Evolutionary conservation across 2,113 vertebrate species (phyloP).

Genomic region (Nycticorax nycticorax): DNA sequence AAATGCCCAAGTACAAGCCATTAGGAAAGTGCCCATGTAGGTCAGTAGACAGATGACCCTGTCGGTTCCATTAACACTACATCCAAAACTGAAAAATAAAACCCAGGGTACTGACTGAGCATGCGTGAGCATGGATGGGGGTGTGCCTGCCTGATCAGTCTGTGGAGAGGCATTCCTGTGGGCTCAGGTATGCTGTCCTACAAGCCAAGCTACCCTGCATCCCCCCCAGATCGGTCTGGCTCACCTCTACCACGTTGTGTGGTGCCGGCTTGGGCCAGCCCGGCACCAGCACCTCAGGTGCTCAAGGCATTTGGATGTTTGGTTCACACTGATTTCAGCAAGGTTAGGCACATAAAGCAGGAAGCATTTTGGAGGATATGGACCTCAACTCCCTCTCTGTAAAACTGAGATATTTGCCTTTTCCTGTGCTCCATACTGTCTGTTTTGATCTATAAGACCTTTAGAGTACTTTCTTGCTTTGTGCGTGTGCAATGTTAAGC

Average conservation of each 20-base stretch:
- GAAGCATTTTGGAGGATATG: background rate
- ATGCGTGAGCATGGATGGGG: background rate
- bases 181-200: background rate
- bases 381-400: background rate
- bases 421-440: background rate
- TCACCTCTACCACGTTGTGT: accelerated
- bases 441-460: background rate
- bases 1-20: background rate
- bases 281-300: accelerated
- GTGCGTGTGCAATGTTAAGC: background rate
- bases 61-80: background rate
- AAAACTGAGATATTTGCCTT: background rate
- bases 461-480: background rate
- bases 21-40: background rate
- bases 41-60: background rate
- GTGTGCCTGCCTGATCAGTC: background rate
- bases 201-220: background rate
- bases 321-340: background rate
- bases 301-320: background rate
- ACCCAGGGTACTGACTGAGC: background rate
- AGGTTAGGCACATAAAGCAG: background rate
- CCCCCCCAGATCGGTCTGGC: background rate
- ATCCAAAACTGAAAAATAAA: background rate
- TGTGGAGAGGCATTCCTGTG: background rate
- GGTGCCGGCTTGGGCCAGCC: background rate